Evolutionary conservation across 2,797 vertebrate genomes (phyloP), one percentile per base, ranked within the genome.

Genomic region (Taenioides sp.): DNA sequence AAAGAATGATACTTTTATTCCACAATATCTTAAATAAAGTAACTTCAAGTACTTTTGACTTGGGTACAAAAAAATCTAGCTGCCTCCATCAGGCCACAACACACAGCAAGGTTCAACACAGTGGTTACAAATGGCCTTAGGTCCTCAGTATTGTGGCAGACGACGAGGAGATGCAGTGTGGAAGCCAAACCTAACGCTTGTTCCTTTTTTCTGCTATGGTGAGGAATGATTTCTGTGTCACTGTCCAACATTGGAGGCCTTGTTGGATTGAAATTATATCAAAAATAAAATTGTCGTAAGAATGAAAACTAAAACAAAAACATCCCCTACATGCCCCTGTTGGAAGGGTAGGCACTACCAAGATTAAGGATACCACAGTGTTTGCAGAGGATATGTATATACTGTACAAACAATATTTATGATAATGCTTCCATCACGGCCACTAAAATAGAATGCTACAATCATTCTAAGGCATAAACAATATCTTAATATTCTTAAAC

Each of bases 21-120:
- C 97, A 99, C 96, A 97, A 98, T 96, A 96, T 96, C 95, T 94
- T 97, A 99, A 99, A 99, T 98, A 98, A 99, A 99, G 94, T 95
- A 95, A 96, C 94, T 99, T 99, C 97, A 99, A 98, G 97, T 98
- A 98, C 97, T 98, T 93, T 91, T 95, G 96, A 99, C 96, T 97
- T 96, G 94, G 95, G 95, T 99, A 98, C 95, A 97, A 98, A 97
- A 96, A 95, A 90, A 91, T 96, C 96, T 97, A 97, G 95, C 95
- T 96, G 97, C 96, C 96, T 95, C 96, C 95, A 95, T 94, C 91
- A 95, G 96, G 96, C 96, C 96, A 96, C 95, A 95, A 97, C 96
- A 96, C 96, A 97, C 95, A 96, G 96, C 88, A 92, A 91, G 91
- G 91, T 93, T 97, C 95, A 97, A 97, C 97, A 97, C 96, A 97